Evolutionary conservation across 2,113 vertebrate genomes (phyloP).

Genomic region (Murina feae): DNA sequence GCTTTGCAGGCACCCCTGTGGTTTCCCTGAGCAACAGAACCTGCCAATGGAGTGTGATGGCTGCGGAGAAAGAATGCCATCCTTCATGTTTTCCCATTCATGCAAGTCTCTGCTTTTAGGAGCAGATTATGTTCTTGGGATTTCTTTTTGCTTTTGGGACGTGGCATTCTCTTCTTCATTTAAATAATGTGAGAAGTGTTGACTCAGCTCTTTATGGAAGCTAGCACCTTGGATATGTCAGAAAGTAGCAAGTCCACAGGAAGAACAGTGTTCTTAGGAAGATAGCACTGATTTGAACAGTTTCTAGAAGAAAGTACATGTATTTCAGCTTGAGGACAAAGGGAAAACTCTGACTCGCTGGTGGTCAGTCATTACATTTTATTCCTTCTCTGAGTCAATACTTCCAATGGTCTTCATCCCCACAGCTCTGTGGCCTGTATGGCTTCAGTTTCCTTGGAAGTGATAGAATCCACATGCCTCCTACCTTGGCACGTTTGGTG

Average conservation of each 20-base stretch:
- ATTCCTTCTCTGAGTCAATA: neutral
- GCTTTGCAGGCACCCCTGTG: neutral
- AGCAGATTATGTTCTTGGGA: neutral
- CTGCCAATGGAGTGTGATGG: neutral
- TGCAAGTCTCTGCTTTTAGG: neutral
- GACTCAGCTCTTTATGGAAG: neutral
- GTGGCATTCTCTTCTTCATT: neutral
- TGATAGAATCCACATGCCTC: neutral
- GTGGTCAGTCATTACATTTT: neutral
- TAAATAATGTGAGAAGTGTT: neutral
- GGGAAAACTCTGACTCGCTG: neutral
- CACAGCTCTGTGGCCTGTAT: neutral
- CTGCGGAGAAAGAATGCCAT: neutral
- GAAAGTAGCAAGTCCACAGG: neutral
- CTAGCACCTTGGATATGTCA: neutral
- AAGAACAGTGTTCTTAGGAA: neutral
- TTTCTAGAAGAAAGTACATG: neutral
- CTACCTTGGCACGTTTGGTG: neutral
- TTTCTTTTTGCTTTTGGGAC: neutral
- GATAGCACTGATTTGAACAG: neutral
- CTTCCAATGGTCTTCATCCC: neutral
- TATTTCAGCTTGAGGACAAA: neutral
- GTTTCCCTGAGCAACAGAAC: slow-evolving; percentile 53
- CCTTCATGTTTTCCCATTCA: neutral
- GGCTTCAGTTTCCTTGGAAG: neutral